Evolutionary conservation across 2,113 vertebrate species (phyloP), one percentile per base, ranked within the genome.

Genomic region (Acrocephalus arundinaceus): DNA sequence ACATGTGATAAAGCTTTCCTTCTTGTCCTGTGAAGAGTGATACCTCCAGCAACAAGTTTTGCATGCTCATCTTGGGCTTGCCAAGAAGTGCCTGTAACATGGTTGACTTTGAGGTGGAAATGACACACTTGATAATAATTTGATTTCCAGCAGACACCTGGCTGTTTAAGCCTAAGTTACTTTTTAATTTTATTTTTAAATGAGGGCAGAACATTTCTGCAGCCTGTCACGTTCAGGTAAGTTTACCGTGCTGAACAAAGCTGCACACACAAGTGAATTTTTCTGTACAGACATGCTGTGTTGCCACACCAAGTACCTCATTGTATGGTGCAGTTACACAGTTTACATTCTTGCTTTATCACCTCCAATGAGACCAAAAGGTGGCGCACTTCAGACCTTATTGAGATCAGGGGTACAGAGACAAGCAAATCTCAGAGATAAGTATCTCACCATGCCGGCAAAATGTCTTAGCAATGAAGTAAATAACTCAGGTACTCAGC

Each of bases 241-340:
- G 4, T 68, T 79, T 72, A 68, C 51, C 19, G 51, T 78, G 27
- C 19, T 75, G 84, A 93, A n/a, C 1, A 2, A 76, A 85, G 35
- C 46, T 90, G 37, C 48, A 33, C 10, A 13, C 25, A 13, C 13
- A 45, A 28, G 35, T 4, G 8, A 43, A 31, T 62, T 46, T 71
- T 83, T 84, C 79, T 55, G 27, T 49, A 13, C 8, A 33, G 52
- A 15, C 14, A 4, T 10, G 33, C 35, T 62, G 43, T 74, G 52
- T 3, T 5, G 1, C 31, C 45, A 28, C 30, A 41, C 23, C 0
- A 0, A n/a, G 43, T 52, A 24, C 71, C 33, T 2, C 0, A 0
- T 28, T 71, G 39, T 46, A 13, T 8, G 28, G 45, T 39, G 22
- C 28, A 45, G 9, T 90, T 41, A 54, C 65, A 37, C 46, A 4